Percentiles rank a stretch among this genome's conserved stretches.
These are phyloP conservation scores for Bombus pyrosoma DNA, from an alignment of 1,140 invertebrate species.

Conservation along the genomic window DNA sequence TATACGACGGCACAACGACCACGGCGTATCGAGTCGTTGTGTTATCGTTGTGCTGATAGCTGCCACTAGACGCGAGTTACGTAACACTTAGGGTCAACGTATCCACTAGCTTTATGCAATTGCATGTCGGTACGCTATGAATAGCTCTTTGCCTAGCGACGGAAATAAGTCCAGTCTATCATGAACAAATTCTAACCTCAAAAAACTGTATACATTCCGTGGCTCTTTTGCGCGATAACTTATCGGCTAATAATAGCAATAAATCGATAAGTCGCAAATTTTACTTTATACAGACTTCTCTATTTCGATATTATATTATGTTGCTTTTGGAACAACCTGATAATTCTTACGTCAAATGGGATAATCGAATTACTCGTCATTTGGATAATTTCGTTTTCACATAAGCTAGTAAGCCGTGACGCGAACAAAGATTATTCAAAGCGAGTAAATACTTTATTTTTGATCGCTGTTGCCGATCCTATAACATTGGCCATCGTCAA, in stretches of 20 bases:
- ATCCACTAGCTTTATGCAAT: conserved; percentile 81
- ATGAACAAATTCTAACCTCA: conserved; percentile 46
- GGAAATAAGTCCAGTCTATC: conserved; percentile 57
- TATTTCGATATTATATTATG: too few relatives aligned
- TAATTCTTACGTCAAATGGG: too few relatives aligned
- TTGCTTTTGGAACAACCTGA: too few relatives aligned
- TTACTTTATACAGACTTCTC: too few relatives aligned
- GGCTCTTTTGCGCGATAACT: background rate
- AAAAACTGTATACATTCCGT: background rate
- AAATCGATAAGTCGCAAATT: too few relatives aligned
- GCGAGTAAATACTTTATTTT: too few relatives aligned
- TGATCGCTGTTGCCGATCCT: too few relatives aligned
- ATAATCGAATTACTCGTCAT: too few relatives aligned
- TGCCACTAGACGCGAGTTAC: conserved; percentile 77
- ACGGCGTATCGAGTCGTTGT: conserved; percentile 46
- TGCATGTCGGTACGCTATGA: conserved; percentile 80
- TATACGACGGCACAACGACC: conserved; percentile 29
- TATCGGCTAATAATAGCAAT: background rate
- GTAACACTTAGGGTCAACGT: conserved; percentile 80
- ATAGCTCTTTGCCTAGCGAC: conserved; percentile 76
- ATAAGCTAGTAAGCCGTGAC: too few relatives aligned
- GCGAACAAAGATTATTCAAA: too few relatives aligned
- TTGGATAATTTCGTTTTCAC: too few relatives aligned
- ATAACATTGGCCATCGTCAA: background rate
- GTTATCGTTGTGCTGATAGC: conserved; percentile 76